These are phyloP conservation scores for Halichoeres trimaculatus DNA, from an alignment of 2,113 vertebrate genomes.

Conservation along the genomic window DNA sequence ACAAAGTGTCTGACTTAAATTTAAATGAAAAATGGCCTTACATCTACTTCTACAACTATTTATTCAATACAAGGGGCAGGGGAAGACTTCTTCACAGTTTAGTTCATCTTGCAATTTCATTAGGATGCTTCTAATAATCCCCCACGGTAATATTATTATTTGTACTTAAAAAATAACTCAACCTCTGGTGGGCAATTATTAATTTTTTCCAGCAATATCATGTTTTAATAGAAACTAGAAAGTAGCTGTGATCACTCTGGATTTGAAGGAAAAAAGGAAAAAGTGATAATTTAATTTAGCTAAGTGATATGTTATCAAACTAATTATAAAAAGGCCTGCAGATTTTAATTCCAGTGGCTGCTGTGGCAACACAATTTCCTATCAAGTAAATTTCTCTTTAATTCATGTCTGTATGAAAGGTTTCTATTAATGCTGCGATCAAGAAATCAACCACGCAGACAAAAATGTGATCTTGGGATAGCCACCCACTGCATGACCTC, in stretches of 20 bases:
- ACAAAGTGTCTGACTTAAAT: no score
- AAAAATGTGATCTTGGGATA: constrained; percentile 48
- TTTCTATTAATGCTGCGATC: constrained; percentile 2
- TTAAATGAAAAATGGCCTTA: no score
- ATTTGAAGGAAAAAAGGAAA: background rate
- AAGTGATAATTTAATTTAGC: constrained; percentile 5
- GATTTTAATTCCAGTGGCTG: background rate
- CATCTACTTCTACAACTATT: no score
- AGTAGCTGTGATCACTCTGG: background rate
- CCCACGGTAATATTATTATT: background rate
- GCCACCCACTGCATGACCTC: constrained; percentile 58
- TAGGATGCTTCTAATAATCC: background rate
- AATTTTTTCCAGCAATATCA: background rate
- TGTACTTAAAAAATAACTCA: background rate
- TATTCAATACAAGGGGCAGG: no score
- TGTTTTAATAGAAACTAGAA: background rate
- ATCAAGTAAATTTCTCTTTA: background rate
- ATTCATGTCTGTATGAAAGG: background rate
- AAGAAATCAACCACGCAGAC: constrained; percentile 42
- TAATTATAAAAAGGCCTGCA: background rate
- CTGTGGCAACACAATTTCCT: constrained; percentile 7
- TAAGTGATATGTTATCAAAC: constrained; percentile 17
- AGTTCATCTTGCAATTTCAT: background rate
- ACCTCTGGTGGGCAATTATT: background rate
- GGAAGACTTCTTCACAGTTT: background rate